Conservation (phyloP, 2,888 invertebrate species). For the Orthonevra nobilis region DNA sequence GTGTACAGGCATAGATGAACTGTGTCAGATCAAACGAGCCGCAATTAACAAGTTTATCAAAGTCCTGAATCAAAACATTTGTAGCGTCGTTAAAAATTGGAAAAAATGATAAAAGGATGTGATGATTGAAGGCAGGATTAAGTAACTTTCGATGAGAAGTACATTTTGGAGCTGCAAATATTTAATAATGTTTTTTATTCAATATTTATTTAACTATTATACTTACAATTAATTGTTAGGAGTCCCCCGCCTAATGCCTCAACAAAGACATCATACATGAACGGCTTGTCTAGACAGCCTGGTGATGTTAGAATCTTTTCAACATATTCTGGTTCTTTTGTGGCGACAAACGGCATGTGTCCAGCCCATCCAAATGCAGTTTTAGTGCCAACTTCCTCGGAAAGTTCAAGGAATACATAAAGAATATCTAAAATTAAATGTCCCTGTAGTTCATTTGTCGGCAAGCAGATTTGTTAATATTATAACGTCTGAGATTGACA, state of each 20-base stretch:
- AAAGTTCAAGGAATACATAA: conserved; percentile 16
- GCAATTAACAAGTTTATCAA: conserved; percentile 7
- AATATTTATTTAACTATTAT: not conserved
- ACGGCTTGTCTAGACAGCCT: conserved; percentile 65
- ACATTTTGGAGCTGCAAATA: conserved; percentile 37
- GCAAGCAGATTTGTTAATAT: too few species aligned
- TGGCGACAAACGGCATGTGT: conserved; percentile 48
- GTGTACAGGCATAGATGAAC: conserved; percentile 12
- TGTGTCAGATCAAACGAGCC: conserved; percentile 10
- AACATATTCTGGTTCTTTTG: too few species aligned
- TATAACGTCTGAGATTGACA: too few species aligned
- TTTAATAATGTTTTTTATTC: too few species aligned
- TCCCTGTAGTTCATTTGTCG: too few species aligned
- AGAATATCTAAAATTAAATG: conserved; percentile 14
- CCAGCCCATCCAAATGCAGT: conserved; percentile 64
- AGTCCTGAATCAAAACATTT: conserved; percentile 3
- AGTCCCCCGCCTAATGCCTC: conserved; percentile 35
- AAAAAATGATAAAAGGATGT: conserved; percentile 29
- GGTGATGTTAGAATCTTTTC: conserved; percentile 68
- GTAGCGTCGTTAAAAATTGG: conserved; percentile 41
- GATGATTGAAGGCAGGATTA: conserved; percentile 52
- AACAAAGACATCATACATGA: conserved; percentile 36
- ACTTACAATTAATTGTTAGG: conserved; percentile 41
- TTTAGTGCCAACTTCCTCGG: not conserved
- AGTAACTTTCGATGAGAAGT: conserved; percentile 40